Evolutionary conservation across 2,797 vertebrate species (phyloP), one percentile per base, ranked within the genome.

Genomic region (Scyliorhinus canicula): DNA sequence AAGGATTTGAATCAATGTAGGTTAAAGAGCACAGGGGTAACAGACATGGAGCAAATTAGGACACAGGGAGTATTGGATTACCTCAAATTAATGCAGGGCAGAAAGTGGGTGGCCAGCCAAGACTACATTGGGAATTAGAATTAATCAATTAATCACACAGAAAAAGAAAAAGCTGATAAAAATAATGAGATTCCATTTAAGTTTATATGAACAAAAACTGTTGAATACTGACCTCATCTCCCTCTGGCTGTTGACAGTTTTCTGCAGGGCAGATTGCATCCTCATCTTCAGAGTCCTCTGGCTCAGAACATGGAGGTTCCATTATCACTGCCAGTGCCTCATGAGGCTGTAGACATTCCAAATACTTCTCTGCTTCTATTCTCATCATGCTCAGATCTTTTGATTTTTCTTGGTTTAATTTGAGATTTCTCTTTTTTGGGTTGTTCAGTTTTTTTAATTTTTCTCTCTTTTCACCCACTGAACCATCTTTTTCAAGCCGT

Each of bases 231-330:
- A 99, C 99, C 98, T 99, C 98, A 55, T 99, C 98, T 44, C 98
- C 99, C 97, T 99, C 99, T 7, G 99, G 99, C 97, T 99, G 98
- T 96, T 99, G 97, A 96, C 99, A 99, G 96, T 97, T 98, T 8
- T 97, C 98, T 77, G 99, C 99, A 2, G 99, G 99, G 96, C 99
- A 99, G 97, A 99, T 96, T 47, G 98, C 99, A 96, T 98, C 98
- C 95, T 99, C 99, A 85, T 99, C 99, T 96, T 99, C 99, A 0
- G 99, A 99, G 95, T 99, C 98, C 24, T 99, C 99, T 95, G 97
- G 97, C 65, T 97, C 97, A 0, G 99, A 99, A 69, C 97, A 97
- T 0, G 98, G 97, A 21, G 96, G 96, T 77, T 99, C 98, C 24
- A 98, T 98, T 86, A 96, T 96, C 79, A 97, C 96, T 7, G 97